Evolutionary conservation across 1,140 invertebrate species (phyloP).

Genomic region (Pseudomyrmex flavicornis): DNA sequence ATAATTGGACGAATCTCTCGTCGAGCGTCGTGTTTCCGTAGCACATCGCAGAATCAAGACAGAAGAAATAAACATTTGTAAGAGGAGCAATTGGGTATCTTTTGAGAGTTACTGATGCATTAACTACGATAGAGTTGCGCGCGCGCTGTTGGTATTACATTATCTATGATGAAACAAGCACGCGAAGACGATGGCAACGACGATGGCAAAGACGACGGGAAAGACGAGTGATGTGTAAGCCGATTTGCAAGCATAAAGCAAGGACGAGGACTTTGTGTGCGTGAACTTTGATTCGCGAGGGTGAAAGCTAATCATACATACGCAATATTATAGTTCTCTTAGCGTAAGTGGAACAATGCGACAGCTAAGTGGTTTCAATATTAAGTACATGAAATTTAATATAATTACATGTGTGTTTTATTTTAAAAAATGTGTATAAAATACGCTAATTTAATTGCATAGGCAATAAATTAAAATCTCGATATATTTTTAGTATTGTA

Average conservation of each 20-base stretch:
- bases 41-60: constrained; percentile 14
- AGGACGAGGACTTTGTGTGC: constrained; percentile 12
- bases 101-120: constrained; percentile 60
- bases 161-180: constrained; percentile 49
- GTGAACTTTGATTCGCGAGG: constrained; percentile 22
- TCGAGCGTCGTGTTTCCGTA: constrained; percentile 29
- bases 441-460: no score
- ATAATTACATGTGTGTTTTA: not conserved
- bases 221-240: constrained; percentile 57
- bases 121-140: constrained; percentile 59
- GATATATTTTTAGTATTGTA: no score
- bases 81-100: constrained; percentile 48
- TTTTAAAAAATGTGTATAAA: no score
- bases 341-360: not conserved
- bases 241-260: constrained; percentile 71
- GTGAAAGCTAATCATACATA: not conserved
- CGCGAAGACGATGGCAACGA: constrained; percentile 1
- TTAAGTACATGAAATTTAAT: not conserved
- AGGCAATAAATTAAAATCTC: no score
- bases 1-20: constrained; percentile 63
- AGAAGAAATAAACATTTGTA: constrained; percentile 57
- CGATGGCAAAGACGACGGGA: not conserved
- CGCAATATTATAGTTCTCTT: not conserved
- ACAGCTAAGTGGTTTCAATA: not conserved
- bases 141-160: constrained; percentile 40